Conservation (phyloP, 2,113 vertebrate species). For the Neodontobutis hainanensis region DNA sequence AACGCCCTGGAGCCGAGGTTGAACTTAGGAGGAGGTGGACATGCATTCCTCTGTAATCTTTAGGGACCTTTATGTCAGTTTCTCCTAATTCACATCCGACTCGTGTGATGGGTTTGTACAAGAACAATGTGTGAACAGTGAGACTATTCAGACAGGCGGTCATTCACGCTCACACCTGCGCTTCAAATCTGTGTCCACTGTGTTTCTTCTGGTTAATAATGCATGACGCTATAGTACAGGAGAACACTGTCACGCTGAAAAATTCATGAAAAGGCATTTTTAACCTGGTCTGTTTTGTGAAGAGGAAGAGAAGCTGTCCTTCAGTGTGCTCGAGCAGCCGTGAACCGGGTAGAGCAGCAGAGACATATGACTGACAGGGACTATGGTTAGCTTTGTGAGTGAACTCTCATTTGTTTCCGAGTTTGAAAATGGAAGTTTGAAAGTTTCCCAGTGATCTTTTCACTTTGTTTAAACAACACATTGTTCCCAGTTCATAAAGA, state of each 20-base stretch:
- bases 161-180: constrained; percentile 33
- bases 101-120: neutral
- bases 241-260: constrained; percentile 53
- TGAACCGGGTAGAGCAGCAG: constrained; percentile 21
- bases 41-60: neutral
- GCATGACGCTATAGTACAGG: constrained; percentile 47
- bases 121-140: constrained; percentile 25
- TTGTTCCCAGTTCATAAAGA: no score
- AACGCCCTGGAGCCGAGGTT: neutral
- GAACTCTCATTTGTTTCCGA: neutral
- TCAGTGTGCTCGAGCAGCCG: neutral
- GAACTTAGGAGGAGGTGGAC: neutral
- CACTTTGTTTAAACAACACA: no score
- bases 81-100: constrained; percentile 1
- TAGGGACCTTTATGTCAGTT: neutral
- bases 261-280: constrained; percentile 55
- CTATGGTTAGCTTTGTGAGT: neutral
- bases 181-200: constrained; percentile 44
- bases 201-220: constrained; percentile 62
- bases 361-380: constrained; percentile 4
- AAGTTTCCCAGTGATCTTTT: no score
- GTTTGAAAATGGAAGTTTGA: no score
- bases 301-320: constrained; percentile 14
- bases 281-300: constrained; percentile 20
- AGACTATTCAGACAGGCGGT: constrained; percentile 39